phyloP scores from a whole-genome alignment of 2,797 vertebrate genomes.

The Echeneis naucrates region DNA sequence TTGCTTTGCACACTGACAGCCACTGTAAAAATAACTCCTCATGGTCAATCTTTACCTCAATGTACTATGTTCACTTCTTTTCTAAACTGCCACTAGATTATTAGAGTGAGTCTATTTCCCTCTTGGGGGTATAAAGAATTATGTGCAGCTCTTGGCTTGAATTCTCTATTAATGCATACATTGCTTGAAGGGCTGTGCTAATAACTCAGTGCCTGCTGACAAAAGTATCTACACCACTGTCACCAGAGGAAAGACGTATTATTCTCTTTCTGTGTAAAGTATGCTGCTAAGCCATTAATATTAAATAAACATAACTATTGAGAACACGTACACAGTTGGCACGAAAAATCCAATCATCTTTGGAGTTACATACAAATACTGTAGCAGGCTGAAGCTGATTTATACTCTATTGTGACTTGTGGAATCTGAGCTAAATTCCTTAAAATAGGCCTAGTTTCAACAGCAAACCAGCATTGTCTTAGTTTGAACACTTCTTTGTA shows the following conservation, averaged over 20 bases:
- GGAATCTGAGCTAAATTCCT: background rate
- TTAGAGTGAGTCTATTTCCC: conserved; percentile 22
- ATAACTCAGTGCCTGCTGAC: background rate
- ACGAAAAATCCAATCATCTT: background rate
- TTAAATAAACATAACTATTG: too few species aligned
- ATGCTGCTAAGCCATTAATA: background rate
- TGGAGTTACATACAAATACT: too few species aligned
- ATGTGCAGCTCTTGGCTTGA: conserved; percentile 7
- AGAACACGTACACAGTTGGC: background rate
- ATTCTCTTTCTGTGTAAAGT: background rate
- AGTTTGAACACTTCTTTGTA: background rate
- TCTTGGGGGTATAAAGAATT: conserved; percentile 20
- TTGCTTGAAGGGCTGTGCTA: conserved; percentile 19
- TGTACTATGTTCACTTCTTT: conserved; percentile 30
- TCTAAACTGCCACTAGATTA: conserved; percentile 45
- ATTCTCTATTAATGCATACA: conserved; percentile 14
- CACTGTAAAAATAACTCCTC: conserved; percentile 52
- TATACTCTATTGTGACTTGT: background rate
- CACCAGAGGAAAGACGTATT: conserved; percentile 3
- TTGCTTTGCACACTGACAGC: conserved; percentile 34
- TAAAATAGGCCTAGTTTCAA: background rate
- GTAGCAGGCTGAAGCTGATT: background rate
- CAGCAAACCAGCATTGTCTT: background rate
- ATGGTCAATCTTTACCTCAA: conserved; percentile 32
- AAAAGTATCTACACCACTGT: background rate